phyloP scores from a whole-genome alignment of 2,888 invertebrate genomes.

The Acronicta aceris region DNA sequence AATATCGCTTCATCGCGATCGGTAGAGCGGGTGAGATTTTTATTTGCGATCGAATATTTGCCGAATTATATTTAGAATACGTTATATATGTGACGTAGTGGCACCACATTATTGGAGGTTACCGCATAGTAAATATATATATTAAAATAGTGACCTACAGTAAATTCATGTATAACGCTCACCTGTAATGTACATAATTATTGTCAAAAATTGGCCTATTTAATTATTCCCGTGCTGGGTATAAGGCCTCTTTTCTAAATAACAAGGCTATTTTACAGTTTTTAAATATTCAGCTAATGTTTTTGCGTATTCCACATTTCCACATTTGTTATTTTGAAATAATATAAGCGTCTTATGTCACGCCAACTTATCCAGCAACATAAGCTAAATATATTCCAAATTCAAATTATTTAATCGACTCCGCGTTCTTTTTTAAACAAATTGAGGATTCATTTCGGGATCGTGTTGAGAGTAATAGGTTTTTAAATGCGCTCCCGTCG shows the following conservation, averaged over 20 bases:
- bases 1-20: constrained; percentile 69
- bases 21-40: constrained; percentile 67
- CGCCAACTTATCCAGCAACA: constrained; percentile 4
- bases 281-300: no score
- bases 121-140: no score
- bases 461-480: constrained; percentile 81
- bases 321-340: no score
- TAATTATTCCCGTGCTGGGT: no score
- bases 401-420: constrained; percentile 68
- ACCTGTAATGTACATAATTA: no score
- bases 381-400: constrained; percentile 41
- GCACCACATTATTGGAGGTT: neutral
- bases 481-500: constrained; percentile 75
- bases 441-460: constrained; percentile 66
- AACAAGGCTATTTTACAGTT: no score
- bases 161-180: no score
- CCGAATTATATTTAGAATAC: constrained; percentile 39
- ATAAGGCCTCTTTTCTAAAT: no score
- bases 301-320: no score
- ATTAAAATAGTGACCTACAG: no score
- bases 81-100: constrained; percentile 12
- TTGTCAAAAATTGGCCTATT: no score
- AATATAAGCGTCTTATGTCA: neutral
- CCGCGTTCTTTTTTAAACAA: constrained; percentile 69
- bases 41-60: constrained; percentile 67